Base-by-base conservation (phyloP, 2,888 invertebrate genomes). In the Galerucella nymphaeae region DNA sequence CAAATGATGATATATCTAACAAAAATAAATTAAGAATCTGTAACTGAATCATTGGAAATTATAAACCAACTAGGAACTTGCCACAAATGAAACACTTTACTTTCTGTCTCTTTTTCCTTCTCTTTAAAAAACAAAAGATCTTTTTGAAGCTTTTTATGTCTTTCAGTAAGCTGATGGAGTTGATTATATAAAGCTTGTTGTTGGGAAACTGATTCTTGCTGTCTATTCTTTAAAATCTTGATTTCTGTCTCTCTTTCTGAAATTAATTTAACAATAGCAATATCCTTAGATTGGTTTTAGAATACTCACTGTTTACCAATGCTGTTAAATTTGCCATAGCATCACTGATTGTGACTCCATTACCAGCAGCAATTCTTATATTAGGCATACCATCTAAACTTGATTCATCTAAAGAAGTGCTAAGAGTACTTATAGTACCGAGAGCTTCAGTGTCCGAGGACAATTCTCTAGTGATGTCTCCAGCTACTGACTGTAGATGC, bases 401-500 rank as follows among this genome's bases (percentile, higher is more conserved):
- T 20, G 86, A 86, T 79, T 87, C 87, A 75, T 86, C 86, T 38
- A 86, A 78, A 0, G 86, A 86, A 10, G 85, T 84, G 67, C 84
- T 83, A 18, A 78, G 81, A 6, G 78, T 71, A 71, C 76, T 78
- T 8, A 74, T 74, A 41, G 65, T 73, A n/a, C 72, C 76, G 16
- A 73, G 14, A 14, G 78, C 72, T 64, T 82, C 80, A 61, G 80
- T 78, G 74, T 83, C 82, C 6, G 80, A 80, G 16, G 80, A 83
- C 68, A 86, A 77, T 78, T 86, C 87, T 70, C 84, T 82, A 70
- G 82, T 82, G 77, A 86, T 86, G 73, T 86, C 86, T 23, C 86
- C 87, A 9, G 86, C 86, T 42, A 87, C 83, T 9, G 85, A 84
- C 83, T 85, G 88, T 65, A 89, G 85, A 82, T 90, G 90, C 75